Evolutionary conservation across 2,888 invertebrate species (phyloP).

Genomic region (Caenorhabditis sp.): DNA sequence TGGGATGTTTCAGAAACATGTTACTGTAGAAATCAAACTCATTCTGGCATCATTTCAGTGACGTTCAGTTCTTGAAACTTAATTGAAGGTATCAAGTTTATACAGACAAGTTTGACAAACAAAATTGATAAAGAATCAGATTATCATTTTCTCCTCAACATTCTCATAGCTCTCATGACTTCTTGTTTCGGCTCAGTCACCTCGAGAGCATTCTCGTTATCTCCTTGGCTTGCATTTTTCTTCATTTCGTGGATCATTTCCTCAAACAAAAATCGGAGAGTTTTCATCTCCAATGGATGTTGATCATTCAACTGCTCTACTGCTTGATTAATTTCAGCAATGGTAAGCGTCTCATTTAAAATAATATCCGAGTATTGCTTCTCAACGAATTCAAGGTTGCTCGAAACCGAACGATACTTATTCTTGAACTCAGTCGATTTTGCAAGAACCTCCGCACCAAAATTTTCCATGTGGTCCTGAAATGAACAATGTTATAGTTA

Average conservation of each 20-base stretch:
- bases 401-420: neutral
- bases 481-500: neutral
- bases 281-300: slow-evolving; percentile 8
- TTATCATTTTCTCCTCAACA: neutral
- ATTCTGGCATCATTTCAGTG: too few relatives aligned
- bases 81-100: neutral
- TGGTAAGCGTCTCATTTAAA: neutral
- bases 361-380: neutral
- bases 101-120: too few relatives aligned
- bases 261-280: neutral
- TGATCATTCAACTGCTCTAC: neutral
- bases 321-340: neutral
- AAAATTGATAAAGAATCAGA: too few relatives aligned
- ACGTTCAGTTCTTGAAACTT: too few relatives aligned
- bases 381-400: neutral
- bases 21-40: too few relatives aligned
- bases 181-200: neutral
- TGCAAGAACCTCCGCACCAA: neutral
- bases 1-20: too few relatives aligned
- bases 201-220: neutral
- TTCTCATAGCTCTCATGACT: neutral
- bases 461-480: neutral
- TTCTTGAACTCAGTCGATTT: neutral
- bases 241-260: neutral
- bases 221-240: neutral